Conservation (phyloP, 92 coral and sea anemone species). For the Parazoanthus darwini region DNA sequence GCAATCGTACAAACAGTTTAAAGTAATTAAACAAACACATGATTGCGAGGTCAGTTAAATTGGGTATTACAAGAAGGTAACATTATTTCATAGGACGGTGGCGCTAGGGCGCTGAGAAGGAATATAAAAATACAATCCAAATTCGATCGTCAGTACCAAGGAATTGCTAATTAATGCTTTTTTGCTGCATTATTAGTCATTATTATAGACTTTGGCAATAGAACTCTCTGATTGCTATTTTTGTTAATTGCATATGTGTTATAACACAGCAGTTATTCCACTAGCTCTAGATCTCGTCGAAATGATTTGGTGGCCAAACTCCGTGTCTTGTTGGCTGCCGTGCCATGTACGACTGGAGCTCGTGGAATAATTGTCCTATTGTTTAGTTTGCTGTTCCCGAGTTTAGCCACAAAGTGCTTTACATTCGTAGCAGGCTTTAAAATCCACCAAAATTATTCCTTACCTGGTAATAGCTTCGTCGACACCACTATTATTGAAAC, state of each 20-base stretch:
- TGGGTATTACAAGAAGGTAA: no score
- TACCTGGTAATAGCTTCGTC: slow-evolving; percentile 52
- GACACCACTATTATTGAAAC: slow-evolving; percentile 68
- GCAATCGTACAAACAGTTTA: no score
- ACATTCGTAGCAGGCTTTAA: no score
- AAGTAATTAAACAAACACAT: no score
- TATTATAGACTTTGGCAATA: no score
- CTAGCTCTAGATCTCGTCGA: not conserved
- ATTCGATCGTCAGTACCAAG: not conserved
- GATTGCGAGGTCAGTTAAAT: no score
- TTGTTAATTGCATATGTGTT: no score
- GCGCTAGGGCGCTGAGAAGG: not conserved
- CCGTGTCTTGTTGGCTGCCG: not conserved
- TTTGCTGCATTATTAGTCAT: no score
- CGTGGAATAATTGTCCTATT: no score
- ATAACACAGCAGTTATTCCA: not conserved
- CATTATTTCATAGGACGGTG: no score
- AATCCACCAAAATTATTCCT: not conserved
- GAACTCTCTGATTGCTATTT: no score
- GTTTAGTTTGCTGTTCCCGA: not conserved
- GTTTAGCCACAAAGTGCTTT: no score
- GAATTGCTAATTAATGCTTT: not conserved
- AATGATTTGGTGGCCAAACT: not conserved
- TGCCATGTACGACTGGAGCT: not conserved
- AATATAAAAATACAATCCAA: not conserved